Conservation (phyloP, 2,888 invertebrate genomes). For the Dryobotodes eremita region DNA sequence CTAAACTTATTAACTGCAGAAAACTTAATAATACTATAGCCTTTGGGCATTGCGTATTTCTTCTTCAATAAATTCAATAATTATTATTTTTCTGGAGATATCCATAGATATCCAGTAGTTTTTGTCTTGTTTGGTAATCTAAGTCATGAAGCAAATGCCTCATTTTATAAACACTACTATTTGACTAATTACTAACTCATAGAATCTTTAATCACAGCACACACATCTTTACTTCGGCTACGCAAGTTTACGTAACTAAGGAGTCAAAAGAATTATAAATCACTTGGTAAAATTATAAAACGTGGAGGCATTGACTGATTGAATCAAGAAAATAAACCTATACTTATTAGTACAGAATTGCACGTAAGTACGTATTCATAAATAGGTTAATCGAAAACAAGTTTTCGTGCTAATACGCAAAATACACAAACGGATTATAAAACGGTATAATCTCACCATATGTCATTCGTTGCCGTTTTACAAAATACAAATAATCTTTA, state of each 20-base stretch:
- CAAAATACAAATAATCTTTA: conserved; percentile 77
- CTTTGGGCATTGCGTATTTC: background rate
- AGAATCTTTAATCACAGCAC: background rate
- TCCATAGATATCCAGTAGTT: background rate
- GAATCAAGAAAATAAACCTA: background rate
- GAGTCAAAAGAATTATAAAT: background rate
- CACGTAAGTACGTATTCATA: background rate
- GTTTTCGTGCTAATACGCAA: conserved; percentile 43
- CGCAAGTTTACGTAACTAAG: conserved; percentile 1
- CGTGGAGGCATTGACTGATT: background rate
- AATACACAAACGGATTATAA: conserved; percentile 53
- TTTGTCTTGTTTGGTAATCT: background rate
- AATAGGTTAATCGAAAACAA: conserved; percentile 43
- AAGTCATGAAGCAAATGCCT: background rate
- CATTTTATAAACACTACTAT: background rate
- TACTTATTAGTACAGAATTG: conserved; percentile 7
- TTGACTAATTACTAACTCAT: background rate
- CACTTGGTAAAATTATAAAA: conserved; percentile 1
- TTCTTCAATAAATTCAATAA: background rate
- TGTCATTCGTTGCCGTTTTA: conserved; percentile 72
- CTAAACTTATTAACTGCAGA: background rate
- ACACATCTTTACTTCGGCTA: background rate
- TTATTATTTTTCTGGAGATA: background rate
- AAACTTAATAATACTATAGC: background rate
- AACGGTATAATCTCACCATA: conserved; percentile 72